Base-by-base conservation (phyloP, 1,140 invertebrate species). In the Geopemphigus sp. region DNA sequence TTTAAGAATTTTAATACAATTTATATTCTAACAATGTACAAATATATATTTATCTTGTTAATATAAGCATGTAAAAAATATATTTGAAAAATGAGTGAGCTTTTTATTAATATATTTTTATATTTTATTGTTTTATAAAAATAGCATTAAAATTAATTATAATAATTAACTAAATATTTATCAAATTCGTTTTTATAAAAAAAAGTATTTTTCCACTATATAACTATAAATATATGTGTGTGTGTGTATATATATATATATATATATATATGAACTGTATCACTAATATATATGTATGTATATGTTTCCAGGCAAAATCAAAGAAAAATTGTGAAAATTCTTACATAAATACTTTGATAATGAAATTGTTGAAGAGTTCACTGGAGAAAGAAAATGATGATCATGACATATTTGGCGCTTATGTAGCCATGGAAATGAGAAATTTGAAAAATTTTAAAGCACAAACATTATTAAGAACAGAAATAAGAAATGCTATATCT, bases 401-500 rank as follows among this genome's bases (percentile, higher is more conserved):
- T 24, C 54, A 59, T 74, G 72, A 74, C 57, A 29, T 74, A n/a
- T 74, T 74, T 59, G 72, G 72, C 10, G 50, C 72, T 32, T 74
- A 74, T 59, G 54, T 74, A 22, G 24, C 72, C 32, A 74, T 59
- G 54, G 72, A 74, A 59, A 39, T 74, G n/a, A 74, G 72, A 74
- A 74, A 74, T 14, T 59, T 74, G 10, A 59, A 59, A 22, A 74
- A 26, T 0, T 15, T 29, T 17, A 17, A 74, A 22, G 53, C 54
- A 4, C 72, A 74, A 8, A 14, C 12, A 22, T 57, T 57, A 74
- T 74, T 74, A 57, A 74, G 54, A 57, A 39, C 29, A 39, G 32
- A 74, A 74, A 74, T 74, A 57, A 39, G 72, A 74, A 29, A 74
- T 57, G 29, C n/a, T 22, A 74, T 74, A 74, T 57, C 72, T 45